Base-by-base conservation (phyloP, 1,140 invertebrate genomes). In the Pseudomyrmex pallidus region DNA sequence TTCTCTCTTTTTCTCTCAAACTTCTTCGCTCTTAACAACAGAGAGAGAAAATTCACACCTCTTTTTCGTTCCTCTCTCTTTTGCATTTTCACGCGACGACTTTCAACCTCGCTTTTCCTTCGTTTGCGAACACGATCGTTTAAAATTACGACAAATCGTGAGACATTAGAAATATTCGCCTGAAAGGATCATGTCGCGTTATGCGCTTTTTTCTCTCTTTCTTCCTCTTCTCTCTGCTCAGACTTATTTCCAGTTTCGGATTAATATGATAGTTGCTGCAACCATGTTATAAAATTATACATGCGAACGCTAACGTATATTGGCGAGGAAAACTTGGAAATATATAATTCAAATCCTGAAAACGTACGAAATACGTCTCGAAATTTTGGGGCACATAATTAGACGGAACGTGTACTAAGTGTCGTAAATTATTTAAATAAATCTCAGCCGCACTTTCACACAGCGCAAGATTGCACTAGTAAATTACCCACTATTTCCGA, bases 401-500 rank as follows among this genome's bases (percentile, higher is more conserved):
- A 66, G 13, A 12, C 10, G 13, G 20, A 50, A 74, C 62, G 59
- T 12, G 44, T 20, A 76, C 12, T 17, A 9, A 77, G 59, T 77
- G 25, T 77, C 17, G 56, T 56, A 67, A 77, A 77, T 77, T 77
- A 54, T n/a, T 77, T 54, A 77, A 59, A 59, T 59, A 20, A 77
- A 66, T 77, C 74, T 77, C 50, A 46, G 74, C 48, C n/a, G 12
- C 25, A 54, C 50, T 77, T 77, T 77, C 74, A 25, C 59, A 56
- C 35, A 35, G 35, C 50, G 13, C 25, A 66, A 64, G 62, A 12
- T 66, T 77, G 61, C 62, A 66, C n/a, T 64, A 76, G 22, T 77
- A 52, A 77, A 77, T 67, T 67, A 77, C 13, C 48, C 3, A 66
- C 74, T 77, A 77, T 77, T 77, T 77, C 62, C 50, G 35, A 62